Evolutionary conservation across 2,888 invertebrate genomes (phyloP).

Genomic region (Patella pellucida): DNA sequence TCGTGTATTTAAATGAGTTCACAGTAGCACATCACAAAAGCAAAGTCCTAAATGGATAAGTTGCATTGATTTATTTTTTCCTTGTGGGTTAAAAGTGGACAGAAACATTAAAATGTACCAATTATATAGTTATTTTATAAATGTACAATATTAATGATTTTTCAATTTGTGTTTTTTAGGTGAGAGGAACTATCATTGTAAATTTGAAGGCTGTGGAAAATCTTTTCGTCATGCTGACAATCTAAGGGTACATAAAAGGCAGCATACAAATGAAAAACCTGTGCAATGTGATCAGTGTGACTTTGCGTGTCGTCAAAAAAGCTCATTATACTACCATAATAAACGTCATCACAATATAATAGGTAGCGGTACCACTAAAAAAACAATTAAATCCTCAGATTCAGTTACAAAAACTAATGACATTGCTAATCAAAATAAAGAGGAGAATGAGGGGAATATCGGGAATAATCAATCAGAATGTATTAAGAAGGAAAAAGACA

Average conservation of each 20-base stretch:
- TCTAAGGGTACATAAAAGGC: constrained; percentile 64
- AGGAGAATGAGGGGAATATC: background rate
- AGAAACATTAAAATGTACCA: no score
- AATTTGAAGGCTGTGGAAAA: constrained; percentile 66
- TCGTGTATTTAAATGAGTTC: no score
- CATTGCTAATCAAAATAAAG: background rate
- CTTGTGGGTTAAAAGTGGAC: background rate
- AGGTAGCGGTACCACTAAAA: constrained; percentile 6
- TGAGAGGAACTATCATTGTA: constrained; percentile 65
- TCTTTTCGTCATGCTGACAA: constrained; percentile 68
- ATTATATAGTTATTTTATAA: no score
- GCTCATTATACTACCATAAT: constrained; percentile 65
- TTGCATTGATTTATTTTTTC: background rate
- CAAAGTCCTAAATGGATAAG: background rate
- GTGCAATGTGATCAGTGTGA: constrained; percentile 67
- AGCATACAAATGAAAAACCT: constrained; percentile 69
- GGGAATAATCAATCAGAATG: background rate
- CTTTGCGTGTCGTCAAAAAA: constrained; percentile 67
- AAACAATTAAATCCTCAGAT: background rate
- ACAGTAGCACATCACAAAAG: no score
- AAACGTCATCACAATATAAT: constrained; percentile 43
- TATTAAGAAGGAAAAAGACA: background rate
- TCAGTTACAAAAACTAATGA: constrained; percentile 22
- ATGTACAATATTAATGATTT: background rate
- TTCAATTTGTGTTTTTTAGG: constrained; percentile 50